phyloP scores from a whole-genome alignment of 2,113 vertebrate genomes.

The Saimiri boliviensis region DNA sequence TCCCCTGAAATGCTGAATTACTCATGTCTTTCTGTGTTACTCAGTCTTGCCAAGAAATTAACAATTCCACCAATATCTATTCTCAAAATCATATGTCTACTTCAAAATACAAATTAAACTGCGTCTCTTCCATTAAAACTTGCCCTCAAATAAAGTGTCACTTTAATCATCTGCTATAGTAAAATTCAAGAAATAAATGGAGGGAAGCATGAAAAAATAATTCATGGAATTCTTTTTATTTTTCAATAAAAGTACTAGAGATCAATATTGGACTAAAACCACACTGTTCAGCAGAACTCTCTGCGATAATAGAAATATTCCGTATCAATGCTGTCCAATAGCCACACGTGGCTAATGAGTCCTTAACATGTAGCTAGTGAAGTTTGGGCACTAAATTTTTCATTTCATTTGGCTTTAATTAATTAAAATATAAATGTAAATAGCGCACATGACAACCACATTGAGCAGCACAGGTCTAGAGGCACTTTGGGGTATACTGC shows the following conservation, averaged over 20 bases:
- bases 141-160: not conserved
- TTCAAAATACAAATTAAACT: not conserved
- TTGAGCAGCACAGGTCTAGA: not conserved
- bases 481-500: not conserved
- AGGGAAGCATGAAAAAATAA: not conserved
- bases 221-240: not conserved
- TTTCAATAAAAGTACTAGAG: not conserved
- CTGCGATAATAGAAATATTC: not conserved
- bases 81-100: not conserved
- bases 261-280: not conserved
- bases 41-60: not conserved
- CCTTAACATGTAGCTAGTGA: not conserved
- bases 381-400: not conserved
- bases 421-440: not conserved
- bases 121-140: not conserved
- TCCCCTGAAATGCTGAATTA: not conserved
- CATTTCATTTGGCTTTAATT: not conserved
- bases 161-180: not conserved
- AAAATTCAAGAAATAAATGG: not conserved
- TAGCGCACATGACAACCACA: rapidly evolving
- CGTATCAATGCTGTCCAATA: not conserved
- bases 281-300: not conserved
- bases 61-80: not conserved
- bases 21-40: not conserved
- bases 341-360: not conserved